Evolutionary conservation across 2,797 vertebrate species (phyloP).

Genomic region (Pipistrellus pygmaeus): DNA sequence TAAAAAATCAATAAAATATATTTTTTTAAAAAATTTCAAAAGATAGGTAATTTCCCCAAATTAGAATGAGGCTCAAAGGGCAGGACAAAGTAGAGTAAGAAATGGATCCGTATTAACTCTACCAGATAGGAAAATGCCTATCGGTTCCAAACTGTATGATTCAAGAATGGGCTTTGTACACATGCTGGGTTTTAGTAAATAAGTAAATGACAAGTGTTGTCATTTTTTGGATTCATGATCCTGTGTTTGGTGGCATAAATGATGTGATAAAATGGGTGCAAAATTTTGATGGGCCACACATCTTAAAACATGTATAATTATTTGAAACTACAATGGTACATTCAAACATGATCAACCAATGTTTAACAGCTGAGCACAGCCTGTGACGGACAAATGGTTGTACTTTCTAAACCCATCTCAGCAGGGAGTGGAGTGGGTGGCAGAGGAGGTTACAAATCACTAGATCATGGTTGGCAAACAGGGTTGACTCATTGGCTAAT

Average conservation of each 20-base stretch:
- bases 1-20: too few relatives aligned
- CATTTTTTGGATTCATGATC: not conserved
- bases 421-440: not conserved
- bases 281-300: not conserved
- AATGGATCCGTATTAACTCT: not conserved
- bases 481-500: not conserved
- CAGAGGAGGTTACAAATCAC: not conserved
- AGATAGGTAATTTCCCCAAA: not conserved
- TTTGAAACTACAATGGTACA: not conserved
- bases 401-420: not conserved
- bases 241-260: not conserved
- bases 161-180: not conserved
- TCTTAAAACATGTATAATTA: not conserved
- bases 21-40: too few relatives aligned
- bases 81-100: not conserved
- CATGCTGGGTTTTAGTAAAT: not conserved
- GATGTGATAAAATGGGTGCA: not conserved
- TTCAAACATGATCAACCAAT: not conserved
- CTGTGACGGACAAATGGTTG: not conserved
- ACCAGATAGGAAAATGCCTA: not conserved
- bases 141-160: not conserved
- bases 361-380: not conserved
- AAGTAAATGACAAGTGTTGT: not conserved
- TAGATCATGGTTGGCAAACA: not conserved
- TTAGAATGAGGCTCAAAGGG: not conserved